phyloP scores from a whole-genome alignment of 2,113 vertebrate species.

The Bettongia penicillata region DNA sequence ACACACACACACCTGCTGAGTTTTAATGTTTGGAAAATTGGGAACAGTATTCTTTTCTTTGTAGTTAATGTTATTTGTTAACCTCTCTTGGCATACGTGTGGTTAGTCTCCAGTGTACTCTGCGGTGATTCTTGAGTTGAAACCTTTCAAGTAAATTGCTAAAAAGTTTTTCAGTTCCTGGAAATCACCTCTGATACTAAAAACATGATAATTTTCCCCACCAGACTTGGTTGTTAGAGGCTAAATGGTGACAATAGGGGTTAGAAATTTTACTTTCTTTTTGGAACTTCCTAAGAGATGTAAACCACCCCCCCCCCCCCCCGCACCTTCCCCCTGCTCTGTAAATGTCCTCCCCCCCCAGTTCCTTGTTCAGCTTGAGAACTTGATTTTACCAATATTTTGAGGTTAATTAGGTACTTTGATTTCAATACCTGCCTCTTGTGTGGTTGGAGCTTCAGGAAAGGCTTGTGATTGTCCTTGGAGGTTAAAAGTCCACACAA shows the following conservation, averaged over 20 bases:
- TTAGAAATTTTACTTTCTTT: background rate
- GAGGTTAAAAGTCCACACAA: background rate
- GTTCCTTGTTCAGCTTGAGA: too few species aligned
- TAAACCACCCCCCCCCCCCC: rapidly evolving
- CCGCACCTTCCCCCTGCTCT: background rate
- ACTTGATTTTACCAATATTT: background rate
- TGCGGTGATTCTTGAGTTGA: slow-evolving; percentile 62
- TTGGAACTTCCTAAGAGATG: background rate
- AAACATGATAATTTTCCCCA: slow-evolving; percentile 40
- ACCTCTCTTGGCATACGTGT: background rate
- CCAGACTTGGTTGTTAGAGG: slow-evolving; percentile 54
- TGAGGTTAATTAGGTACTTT: background rate
- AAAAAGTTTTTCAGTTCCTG: slow-evolving; percentile 64
- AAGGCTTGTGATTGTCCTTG: background rate
- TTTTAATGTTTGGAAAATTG: slow-evolving; percentile 74
- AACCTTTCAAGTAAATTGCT: slow-evolving; percentile 61
- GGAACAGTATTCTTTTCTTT: slow-evolving; percentile 44
- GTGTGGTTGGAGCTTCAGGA: background rate
- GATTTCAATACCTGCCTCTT: background rate
- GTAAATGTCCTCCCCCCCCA: background rate
- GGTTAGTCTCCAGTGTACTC: slow-evolving; percentile 27
- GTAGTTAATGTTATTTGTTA: slow-evolving; percentile 47
- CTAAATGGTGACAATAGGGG: slow-evolving; percentile 14
- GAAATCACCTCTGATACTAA: slow-evolving; percentile 38
- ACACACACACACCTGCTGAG: slow-evolving; percentile 51